phyloP scores from a whole-genome alignment of 1,140 invertebrate genomes.

The Pachypeltis micranthus region DNA sequence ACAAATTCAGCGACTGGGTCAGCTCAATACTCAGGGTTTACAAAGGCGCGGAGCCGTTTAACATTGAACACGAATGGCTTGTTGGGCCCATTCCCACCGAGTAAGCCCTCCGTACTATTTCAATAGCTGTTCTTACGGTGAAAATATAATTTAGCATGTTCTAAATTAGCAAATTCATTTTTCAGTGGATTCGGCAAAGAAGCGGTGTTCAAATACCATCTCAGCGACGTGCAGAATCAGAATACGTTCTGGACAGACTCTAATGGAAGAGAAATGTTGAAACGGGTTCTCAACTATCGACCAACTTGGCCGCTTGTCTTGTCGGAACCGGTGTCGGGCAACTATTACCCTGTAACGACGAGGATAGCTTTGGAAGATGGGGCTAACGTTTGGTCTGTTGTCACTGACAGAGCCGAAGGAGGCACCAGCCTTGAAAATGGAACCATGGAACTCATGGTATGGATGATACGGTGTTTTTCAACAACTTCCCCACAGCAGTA shows the following conservation, averaged over 20 bases:
- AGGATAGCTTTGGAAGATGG: conserved; percentile 58
- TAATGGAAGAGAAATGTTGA: conserved; percentile 81
- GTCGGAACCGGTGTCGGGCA: conserved; percentile 63
- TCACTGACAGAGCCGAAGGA: conserved; percentile 81
- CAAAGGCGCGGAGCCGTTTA: conserved; percentile 39
- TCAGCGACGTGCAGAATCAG: conserved; percentile 45
- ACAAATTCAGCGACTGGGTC: conserved; percentile 60
- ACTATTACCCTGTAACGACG: conserved; percentile 89
- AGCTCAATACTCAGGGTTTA: conserved; percentile 71
- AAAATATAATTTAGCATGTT: too few relatives aligned
- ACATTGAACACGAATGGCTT: conserved; percentile 82
- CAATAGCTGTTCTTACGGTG: too few relatives aligned
- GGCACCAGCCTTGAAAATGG: conserved; percentile 67
- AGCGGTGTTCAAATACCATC: conserved; percentile 59
- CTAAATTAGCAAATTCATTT: too few relatives aligned
- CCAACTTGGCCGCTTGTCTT: conserved; percentile 59
- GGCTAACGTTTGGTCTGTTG: conserved; percentile 38
- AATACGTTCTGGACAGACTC: conserved; percentile 82
- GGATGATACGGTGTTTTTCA: too few relatives aligned
- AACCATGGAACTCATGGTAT: conserved; percentile 66
- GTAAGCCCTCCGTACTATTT: conserved; percentile 44
- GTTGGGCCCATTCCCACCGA: conserved; percentile 81
- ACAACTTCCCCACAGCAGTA: too few relatives aligned
- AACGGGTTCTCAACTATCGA: conserved; percentile 56
- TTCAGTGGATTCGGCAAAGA: conserved; percentile 63